phyloP scores from a whole-genome alignment of 2,797 vertebrate species.

The Alosa sapidissima region DNA sequence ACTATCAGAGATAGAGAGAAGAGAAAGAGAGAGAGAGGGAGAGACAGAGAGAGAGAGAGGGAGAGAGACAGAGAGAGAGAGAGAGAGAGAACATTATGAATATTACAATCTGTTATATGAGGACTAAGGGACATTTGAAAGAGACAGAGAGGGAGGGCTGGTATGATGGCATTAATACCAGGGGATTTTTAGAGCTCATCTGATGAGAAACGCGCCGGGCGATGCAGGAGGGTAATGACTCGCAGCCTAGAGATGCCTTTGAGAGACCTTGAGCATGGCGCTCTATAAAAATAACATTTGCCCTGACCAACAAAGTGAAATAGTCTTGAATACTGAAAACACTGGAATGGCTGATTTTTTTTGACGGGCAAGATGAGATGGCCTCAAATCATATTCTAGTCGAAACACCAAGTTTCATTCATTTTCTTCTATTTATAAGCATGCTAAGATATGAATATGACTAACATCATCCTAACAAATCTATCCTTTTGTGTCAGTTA shows the following conservation, averaged over 20 bases:
- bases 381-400: background rate
- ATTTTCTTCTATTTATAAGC: background rate
- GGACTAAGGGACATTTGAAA: conserved; percentile 49
- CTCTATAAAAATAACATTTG: conserved; percentile 21
- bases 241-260: conserved; percentile 47
- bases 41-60: conserved; percentile 12
- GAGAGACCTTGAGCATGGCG: conserved; percentile 46
- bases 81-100: conserved; percentile 68
- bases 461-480: background rate
- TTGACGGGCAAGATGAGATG: background rate
- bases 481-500: background rate
- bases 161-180: conserved; percentile 51
- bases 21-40: background rate
- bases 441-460: background rate
- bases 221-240: conserved; percentile 46
- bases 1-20: background rate
- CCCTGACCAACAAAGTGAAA: conserved; percentile 1
- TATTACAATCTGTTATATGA: conserved; percentile 62
- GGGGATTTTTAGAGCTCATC: conserved; percentile 42
- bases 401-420: background rate
- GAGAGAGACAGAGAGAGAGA: conserved; percentile 50
- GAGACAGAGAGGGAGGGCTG: conserved; percentile 35
- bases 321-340: background rate
- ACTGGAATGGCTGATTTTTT: background rate
- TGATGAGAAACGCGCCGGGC: conserved; percentile 25